Conservation (phyloP, 2,797 vertebrate species). For the Acridotheres tristis region DNA sequence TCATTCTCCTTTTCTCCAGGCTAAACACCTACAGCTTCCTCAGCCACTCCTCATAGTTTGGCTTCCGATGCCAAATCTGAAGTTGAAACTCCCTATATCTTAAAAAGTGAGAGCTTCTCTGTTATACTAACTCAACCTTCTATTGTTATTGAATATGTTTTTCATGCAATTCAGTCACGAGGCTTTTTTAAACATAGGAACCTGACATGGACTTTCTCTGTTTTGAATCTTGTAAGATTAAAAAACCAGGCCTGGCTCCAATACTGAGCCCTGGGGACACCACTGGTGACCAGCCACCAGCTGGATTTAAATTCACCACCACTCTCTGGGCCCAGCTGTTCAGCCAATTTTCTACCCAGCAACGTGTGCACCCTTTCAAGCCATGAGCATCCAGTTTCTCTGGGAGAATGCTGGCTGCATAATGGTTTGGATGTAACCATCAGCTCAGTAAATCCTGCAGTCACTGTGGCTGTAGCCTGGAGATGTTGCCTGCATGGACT, state of each 20-base stretch:
- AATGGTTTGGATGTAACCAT: neutral
- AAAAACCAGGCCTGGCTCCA: neutral
- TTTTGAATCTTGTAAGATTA: neutral
- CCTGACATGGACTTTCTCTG: neutral
- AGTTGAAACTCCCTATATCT: neutral
- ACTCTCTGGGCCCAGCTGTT: neutral
- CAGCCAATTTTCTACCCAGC: neutral
- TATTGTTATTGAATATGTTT: neutral
- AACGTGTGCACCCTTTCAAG: neutral
- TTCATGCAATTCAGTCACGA: neutral
- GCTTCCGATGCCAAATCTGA: neutral
- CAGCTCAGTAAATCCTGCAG: rapidly evolving
- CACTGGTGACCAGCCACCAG: neutral
- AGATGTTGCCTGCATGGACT: neutral
- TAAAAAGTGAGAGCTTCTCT: neutral
- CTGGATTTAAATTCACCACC: neutral
- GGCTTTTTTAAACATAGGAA: neutral
- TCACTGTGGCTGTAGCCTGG: neutral
- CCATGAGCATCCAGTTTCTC: neutral
- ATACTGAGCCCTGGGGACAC: neutral
- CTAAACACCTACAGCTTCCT: neutral
- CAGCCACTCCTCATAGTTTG: neutral
- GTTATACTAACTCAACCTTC: neutral
- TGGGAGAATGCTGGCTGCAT: neutral
- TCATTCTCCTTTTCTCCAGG: neutral